Conservation (phyloP, 2,797 vertebrate species). For the Danio tinwini region DNA sequence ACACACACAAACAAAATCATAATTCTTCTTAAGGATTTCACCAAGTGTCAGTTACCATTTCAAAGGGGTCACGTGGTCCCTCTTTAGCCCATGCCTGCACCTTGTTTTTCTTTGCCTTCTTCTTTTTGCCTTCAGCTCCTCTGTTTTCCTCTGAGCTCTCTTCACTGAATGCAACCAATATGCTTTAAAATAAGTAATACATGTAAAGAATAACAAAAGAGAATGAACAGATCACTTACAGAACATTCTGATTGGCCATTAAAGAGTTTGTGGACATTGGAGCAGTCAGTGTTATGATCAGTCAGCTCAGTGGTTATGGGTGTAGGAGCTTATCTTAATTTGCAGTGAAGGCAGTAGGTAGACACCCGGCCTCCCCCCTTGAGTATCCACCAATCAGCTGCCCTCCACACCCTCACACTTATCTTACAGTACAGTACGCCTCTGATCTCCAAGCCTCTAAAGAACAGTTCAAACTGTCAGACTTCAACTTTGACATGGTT, state of each 20-base stretch:
- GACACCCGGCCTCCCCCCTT: conserved; percentile 25
- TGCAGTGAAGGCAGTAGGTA: conserved; percentile 34
- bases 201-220: background rate
- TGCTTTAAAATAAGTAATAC: background rate
- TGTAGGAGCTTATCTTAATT: conserved; percentile 53
- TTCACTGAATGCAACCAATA: conserved; percentile 17
- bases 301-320: conserved; percentile 17
- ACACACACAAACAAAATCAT: background rate
- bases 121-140: conserved; percentile 26
- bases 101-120: conserved; percentile 48
- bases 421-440: background rate
- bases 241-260: conserved; percentile 46
- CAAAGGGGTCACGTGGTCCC: conserved; percentile 61
- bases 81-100: conserved; percentile 38
- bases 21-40: too few relatives aligned
- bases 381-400: conserved; percentile 24
- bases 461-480: background rate
- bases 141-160: conserved; percentile 11
- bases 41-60: conserved; percentile 53
- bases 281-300: background rate
- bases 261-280: conserved; percentile 44
- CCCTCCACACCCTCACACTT: conserved; percentile 42
- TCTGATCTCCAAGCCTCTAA: background rate
- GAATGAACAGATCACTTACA: conserved; percentile 35
- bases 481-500: background rate